These are phyloP conservation scores for Phrynocephalus vlangalii DNA, from an alignment of 2,797 vertebrate species.

Conservation along the genomic window DNA sequence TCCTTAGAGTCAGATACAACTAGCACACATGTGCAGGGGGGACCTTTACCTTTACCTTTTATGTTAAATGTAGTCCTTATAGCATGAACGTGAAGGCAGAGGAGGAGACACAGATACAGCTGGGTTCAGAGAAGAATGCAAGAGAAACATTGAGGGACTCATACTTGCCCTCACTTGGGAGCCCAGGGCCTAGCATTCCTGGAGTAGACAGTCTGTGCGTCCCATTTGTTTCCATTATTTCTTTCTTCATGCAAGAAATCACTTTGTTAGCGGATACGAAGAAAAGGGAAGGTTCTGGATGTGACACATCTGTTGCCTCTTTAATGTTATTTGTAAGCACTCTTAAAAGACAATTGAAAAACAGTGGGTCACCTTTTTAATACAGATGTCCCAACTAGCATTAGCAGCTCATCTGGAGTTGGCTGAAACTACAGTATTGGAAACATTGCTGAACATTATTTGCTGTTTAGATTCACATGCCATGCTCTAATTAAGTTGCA, in stretches of 20 bases:
- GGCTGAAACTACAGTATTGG: neutral
- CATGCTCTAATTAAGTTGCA: neutral
- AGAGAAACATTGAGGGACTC: neutral
- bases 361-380: neutral
- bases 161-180: neutral
- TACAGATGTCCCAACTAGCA: neutral
- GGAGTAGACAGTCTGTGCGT: neutral
- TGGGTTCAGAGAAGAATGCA: neutral
- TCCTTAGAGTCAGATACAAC: too few relatives aligned
- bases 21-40: too few relatives aligned
- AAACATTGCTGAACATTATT: neutral
- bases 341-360: neutral
- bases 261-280: neutral
- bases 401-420: neutral
- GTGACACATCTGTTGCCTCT: neutral
- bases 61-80: neutral
- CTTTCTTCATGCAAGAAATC: neutral
- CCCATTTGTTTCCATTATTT: neutral
- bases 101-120: neutral
- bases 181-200: too few relatives aligned
- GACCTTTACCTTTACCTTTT: too few relatives aligned
- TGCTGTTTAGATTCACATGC: neutral
- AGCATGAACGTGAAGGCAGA: neutral
- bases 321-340: neutral
- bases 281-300: neutral